A percentile compares a stretch with the other conserved stretches of the same genome.
Evolutionary conservation across 92 coral and sea anemone species (phyloP).

Genomic region (Epizoanthus rinbou): DNA sequence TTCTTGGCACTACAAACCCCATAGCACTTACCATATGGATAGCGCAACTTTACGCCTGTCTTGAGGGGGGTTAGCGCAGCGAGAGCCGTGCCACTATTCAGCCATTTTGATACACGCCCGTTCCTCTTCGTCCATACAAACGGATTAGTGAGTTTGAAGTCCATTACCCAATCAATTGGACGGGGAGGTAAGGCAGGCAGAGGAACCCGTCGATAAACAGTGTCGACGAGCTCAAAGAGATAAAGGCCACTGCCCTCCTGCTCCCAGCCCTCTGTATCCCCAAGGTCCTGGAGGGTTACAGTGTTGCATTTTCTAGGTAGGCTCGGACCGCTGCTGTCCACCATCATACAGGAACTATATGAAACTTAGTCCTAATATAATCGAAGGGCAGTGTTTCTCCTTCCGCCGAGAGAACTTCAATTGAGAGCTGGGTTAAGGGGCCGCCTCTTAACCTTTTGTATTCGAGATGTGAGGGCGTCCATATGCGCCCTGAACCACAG

Average conservation of each 20-base stretch:
- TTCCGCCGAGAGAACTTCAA: too few species aligned
- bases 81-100: background rate
- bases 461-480: too few species aligned
- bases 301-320: background rate
- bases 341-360: background rate
- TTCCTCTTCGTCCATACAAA: conserved; percentile 7
- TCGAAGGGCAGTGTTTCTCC: too few species aligned
- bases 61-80: conserved; percentile 2
- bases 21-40: too few species aligned
- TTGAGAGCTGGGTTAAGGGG: too few species aligned
- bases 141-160: conserved; percentile 8
- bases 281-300: conserved; percentile 1
- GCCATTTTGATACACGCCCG: conserved; percentile 8
- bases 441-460: too few species aligned
- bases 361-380: too few species aligned
- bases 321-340: background rate
- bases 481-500: too few species aligned
- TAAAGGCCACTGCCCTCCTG: background rate
- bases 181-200: background rate
- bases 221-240: background rate
- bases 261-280: conserved; percentile 6
- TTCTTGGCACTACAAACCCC: background rate
- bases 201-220: background rate
- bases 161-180: background rate
- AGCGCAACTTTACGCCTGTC: background rate